Evolutionary conservation across 2,797 vertebrate genomes (phyloP).

Genomic region (Loriculus beryllinus): DNA sequence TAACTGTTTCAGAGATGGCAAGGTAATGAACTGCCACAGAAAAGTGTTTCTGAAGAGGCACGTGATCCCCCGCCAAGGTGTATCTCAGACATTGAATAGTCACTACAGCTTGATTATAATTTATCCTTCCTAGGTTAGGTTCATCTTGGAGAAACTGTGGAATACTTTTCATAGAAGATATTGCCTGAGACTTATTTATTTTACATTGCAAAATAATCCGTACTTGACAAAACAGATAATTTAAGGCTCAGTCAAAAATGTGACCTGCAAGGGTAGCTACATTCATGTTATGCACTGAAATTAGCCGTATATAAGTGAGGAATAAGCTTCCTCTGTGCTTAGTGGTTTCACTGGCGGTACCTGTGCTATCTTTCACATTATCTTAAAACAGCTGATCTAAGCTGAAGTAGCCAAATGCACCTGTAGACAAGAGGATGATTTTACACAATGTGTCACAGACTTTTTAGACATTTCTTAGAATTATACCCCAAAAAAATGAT

Average conservation of each 20-base stretch:
- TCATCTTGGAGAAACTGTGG: background rate
- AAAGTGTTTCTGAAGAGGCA: background rate
- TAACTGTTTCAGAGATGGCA: background rate
- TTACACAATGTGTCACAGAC: background rate
- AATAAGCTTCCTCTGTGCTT: background rate
- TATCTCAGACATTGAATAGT: background rate
- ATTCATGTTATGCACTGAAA: background rate
- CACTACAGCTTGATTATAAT: background rate
- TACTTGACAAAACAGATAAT: background rate
- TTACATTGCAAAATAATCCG: background rate
- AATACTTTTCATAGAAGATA: background rate
- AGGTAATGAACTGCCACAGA: background rate
- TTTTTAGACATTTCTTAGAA: background rate
- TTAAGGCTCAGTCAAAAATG: background rate
- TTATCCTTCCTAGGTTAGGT: background rate
- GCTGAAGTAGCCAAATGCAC: background rate
- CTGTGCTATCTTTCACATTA: background rate
- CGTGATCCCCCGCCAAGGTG: background rate
- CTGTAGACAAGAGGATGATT: background rate
- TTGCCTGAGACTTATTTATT: background rate
- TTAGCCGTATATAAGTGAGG: background rate
- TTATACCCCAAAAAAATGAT: background rate
- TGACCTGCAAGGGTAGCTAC: background rate
- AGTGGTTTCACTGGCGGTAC: background rate
- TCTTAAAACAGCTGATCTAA: background rate